A percentile compares a stretch with the other conserved stretches of the same genome.
Evolutionary conservation across 2,797 vertebrate species (phyloP).

Genomic region (Urocyon cinereoargenteus): DNA sequence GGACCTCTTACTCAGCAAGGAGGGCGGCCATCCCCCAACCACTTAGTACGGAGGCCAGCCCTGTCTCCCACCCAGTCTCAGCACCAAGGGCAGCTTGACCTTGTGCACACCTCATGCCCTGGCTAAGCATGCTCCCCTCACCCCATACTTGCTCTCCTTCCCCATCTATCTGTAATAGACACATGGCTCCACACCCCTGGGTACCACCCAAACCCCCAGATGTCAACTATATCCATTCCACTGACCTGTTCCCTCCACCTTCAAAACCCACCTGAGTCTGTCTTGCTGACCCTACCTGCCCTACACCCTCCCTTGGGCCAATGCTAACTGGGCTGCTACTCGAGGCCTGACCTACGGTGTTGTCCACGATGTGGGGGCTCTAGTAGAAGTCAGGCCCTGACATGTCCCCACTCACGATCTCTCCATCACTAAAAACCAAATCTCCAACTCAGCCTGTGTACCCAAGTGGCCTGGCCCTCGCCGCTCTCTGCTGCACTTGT

Average conservation of each 20-base stretch:
- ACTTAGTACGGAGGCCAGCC: no score
- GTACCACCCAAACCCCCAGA: neutral
- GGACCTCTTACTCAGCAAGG: neutral
- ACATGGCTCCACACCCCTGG: neutral
- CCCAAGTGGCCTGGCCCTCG: neutral
- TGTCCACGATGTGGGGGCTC: neutral
- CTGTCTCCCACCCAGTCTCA: neutral
- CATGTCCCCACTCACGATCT: neutral
- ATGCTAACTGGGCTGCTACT: neutral
- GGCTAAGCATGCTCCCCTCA: neutral
- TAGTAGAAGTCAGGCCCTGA: neutral
- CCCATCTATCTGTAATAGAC: neutral
- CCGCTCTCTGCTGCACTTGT: neutral
- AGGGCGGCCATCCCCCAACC: no score
- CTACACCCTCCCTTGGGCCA: neutral
- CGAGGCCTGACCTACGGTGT: neutral
- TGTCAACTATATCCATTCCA: neutral
- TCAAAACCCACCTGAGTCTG: neutral
- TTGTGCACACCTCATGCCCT: accelerated
- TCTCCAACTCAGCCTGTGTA: neutral
- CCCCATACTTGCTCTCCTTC: neutral
- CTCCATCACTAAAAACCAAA: neutral
- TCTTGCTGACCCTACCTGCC: no score
- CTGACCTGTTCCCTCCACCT: neutral
- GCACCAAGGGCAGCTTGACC: neutral